Base-by-base conservation (phyloP, 2,888 invertebrate genomes). In the Trisateles emortualis region DNA sequence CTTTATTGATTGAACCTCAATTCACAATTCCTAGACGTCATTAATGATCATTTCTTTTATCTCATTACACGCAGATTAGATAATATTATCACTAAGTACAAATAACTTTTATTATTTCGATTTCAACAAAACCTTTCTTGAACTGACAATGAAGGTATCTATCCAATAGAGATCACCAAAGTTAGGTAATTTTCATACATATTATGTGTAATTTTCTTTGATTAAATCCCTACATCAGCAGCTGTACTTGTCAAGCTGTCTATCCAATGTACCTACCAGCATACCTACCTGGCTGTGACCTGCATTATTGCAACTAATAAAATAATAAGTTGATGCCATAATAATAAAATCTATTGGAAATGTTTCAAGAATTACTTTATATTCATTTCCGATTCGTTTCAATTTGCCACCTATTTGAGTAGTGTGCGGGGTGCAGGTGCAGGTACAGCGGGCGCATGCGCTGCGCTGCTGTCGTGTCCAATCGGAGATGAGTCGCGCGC, bases 311-410 rank as follows among this genome's bases (percentile, higher is more conserved):
- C 32, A 30, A 3, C 9, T 24, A 43, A 13, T 22, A 13, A 33
- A 43, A 16, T 52, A 33, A 30, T 16, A 47, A 36, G 47, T 36
- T 52, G 38, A 66, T 46, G 53, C 53, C 52, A 59, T 17, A 71
- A 63, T 47, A 59, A 55, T 49, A 52, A 55, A 47, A 46, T 39
- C 45, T 49, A 50, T 42, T 58, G 39, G 32, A 52, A 44, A 43
- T 11, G 26, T 49, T 33, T 52, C 26, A 35, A 56, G 22, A 26
- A 32, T 44, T 47, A 49, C 49, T 59, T 54, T 42, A 47, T 59
- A 56, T 59, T 68, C 26, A 72, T 68, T 68, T 72, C 22, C 69
- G 36, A 72, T 68, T 72, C 61, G 73, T 64, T 68, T 69, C 65
- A 60, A 72, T 72, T 65, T 55, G 45, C 39, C 46, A 44, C 11